phyloP scores from a whole-genome alignment of 1,140 invertebrate genomes.

The Belonocnema kinseyi region DNA sequence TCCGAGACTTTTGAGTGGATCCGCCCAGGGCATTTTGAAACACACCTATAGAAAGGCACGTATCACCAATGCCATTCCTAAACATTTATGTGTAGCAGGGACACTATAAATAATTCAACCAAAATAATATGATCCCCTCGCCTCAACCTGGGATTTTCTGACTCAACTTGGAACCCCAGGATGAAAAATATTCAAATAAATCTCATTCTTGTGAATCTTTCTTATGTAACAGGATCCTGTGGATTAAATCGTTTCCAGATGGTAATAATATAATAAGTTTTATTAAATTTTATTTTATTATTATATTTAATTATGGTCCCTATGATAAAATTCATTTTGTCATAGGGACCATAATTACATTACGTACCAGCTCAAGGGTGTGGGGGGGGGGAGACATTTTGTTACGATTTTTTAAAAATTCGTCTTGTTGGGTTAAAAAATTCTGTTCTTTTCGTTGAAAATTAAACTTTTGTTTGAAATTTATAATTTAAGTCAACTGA shows the following conservation, averaged over 20 bases:
- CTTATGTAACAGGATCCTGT: neutral
- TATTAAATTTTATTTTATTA: neutral
- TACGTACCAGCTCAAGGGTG: too few relatives aligned
- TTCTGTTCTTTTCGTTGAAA: too few relatives aligned
- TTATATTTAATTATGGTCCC: neutral
- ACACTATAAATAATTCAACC: conserved; percentile 65
- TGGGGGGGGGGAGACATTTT: too few relatives aligned
- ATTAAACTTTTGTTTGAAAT: too few relatives aligned
- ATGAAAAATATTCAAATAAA: conserved; percentile 25
- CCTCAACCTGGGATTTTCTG: conserved; percentile 46
- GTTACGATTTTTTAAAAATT: too few relatives aligned
- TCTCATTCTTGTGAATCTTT: neutral
- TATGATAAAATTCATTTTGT: neutral
- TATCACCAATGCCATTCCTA: neutral
- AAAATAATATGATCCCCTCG: conserved; percentile 58
- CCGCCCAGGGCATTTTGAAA: conserved; percentile 14
- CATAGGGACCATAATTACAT: too few relatives aligned
- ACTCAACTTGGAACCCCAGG: conserved; percentile 42
- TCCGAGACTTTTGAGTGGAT: conserved; percentile 42
- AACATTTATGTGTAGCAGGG: neutral
- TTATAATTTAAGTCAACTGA: too few relatives aligned
- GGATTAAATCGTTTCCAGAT: conserved; percentile 6
- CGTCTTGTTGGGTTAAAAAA: too few relatives aligned
- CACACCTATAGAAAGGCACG: conserved; percentile 1
- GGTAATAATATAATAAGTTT: conserved; percentile 9